These are phyloP conservation scores for Pseudomyrmex cubaensis DNA, from an alignment of 1,140 invertebrate species.

Conservation along the genomic window DNA sequence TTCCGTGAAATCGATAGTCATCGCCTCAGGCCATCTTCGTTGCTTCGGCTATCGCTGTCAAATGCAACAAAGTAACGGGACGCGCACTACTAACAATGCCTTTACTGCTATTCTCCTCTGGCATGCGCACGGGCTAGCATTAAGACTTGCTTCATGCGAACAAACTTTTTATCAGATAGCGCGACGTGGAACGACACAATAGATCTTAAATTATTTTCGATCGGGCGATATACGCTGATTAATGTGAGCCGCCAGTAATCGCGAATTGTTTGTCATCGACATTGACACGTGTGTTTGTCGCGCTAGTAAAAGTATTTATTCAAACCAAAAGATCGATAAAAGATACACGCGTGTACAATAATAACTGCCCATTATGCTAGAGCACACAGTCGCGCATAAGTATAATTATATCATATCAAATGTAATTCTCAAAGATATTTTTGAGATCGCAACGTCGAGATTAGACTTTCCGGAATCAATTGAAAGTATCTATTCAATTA, in stretches of 20 bases:
- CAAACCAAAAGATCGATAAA: not conserved
- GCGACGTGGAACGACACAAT: conserved; percentile 47
- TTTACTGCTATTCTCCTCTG: conserved; percentile 55
- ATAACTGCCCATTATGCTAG: conserved; percentile 26
- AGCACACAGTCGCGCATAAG: conserved; percentile 10
- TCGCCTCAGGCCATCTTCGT: conserved; percentile 55
- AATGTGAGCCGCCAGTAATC: conserved; percentile 45
- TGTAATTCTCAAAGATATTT: not conserved
- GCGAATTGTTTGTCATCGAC: conserved; percentile 42
- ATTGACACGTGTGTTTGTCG: conserved; percentile 6
- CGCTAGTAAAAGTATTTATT: conserved; percentile 31
- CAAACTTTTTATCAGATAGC: conserved; percentile 51
- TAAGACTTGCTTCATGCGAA: conserved; percentile 68
- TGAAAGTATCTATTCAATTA: not conserved
- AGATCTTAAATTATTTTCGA: conserved; percentile 59
- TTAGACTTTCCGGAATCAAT: not conserved
- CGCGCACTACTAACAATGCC: conserved; percentile 70
- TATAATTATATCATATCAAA: conserved; percentile 2
- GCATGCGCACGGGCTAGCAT: conserved; percentile 59
- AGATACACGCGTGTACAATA: not conserved
- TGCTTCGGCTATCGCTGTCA: conserved; percentile 69
- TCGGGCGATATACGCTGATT: conserved; percentile 55
- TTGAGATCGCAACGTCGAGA: not conserved
- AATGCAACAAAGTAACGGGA: conserved; percentile 72
- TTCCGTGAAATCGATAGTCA: conserved; percentile 59